Percentiles rank a stretch among this genome's conserved stretches.
Conservation (phyloP, 2,888 invertebrate species). For the Digitonthophagus gazella region DNA sequence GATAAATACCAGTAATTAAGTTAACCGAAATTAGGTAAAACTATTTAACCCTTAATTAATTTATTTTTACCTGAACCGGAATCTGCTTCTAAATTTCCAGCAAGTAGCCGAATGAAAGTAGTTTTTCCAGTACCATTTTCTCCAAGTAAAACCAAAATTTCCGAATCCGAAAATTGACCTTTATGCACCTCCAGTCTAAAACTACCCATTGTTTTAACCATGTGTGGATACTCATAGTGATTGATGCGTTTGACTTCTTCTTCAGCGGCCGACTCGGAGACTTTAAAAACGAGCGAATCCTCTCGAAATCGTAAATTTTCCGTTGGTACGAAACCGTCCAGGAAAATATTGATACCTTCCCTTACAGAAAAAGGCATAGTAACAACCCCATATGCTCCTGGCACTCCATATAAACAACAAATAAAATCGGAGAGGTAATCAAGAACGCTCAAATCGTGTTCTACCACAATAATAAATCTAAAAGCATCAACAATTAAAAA, state of each 20-base stretch:
- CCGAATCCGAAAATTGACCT: conserved; percentile 98
- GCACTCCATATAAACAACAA: conserved; percentile 96
- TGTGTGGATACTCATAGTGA: conserved; percentile 92
- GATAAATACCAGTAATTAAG: too few relatives aligned
- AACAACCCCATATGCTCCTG: conserved; percentile 98
- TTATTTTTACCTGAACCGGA: conserved; percentile 61
- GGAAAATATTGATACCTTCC: conserved; percentile 99
- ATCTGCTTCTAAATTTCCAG: conserved; percentile 92
- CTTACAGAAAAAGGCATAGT: conserved; percentile 99
- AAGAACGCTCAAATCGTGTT: conserved; percentile 97
- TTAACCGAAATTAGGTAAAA: too few relatives aligned
- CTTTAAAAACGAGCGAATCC: conserved; percentile 95
- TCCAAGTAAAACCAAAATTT: conserved; percentile 93
- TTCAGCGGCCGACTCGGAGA: conserved; percentile 95
- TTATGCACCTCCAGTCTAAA: conserved; percentile 78
- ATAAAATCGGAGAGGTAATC: conserved; percentile 99
- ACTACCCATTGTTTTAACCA: conserved; percentile 80
- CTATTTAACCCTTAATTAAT: too few relatives aligned
- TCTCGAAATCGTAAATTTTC: conserved; percentile 98
- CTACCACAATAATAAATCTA: conserved; percentile 97
- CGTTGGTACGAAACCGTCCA: conserved; percentile 98
- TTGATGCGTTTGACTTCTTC: conserved; percentile 97
- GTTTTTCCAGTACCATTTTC: conserved; percentile 99
- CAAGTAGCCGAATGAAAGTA: conserved; percentile 97
- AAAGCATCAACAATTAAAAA: conserved; percentile 37